These are phyloP conservation scores for Acyrthosiphon pisum DNA, from an alignment of 1,140 invertebrate genomes.

Conservation along the genomic window DNA sequence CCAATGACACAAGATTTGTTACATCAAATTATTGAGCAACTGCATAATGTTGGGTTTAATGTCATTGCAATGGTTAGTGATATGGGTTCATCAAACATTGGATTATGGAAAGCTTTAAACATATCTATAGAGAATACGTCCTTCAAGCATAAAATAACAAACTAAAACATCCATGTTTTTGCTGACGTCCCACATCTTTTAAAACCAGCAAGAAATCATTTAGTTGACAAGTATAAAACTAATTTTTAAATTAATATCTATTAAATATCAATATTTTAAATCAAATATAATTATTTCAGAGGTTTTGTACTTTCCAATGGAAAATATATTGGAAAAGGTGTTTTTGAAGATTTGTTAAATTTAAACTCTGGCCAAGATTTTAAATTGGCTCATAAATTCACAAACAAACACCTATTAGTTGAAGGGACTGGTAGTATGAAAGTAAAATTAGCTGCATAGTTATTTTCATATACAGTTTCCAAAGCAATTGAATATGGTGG, in stretches of 20 bases:
- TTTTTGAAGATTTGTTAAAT: background rate
- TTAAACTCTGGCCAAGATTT: background rate
- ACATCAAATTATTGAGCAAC: background rate
- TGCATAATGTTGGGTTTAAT: background rate
- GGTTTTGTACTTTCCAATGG: background rate
- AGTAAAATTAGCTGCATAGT: background rate
- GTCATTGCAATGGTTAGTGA: background rate
- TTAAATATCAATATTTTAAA: background rate
- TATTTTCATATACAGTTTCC: background rate
- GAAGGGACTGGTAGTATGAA: background rate
- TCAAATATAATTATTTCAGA: background rate
- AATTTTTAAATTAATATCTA: too few relatives aligned
- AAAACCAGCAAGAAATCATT: slow-evolving; percentile 1
- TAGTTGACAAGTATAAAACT: background rate
- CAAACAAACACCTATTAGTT: background rate
- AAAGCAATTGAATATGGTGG: background rate
- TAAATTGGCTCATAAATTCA: slow-evolving; percentile 11
- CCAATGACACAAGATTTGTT: background rate
- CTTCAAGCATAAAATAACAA: background rate
- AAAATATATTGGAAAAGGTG: background rate
- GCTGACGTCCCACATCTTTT: slow-evolving; percentile 2
- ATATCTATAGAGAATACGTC: background rate
- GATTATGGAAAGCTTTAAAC: background rate
- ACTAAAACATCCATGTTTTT: background rate
- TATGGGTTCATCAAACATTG: too few relatives aligned